Conservation (phyloP, 2,888 invertebrate genomes). For the Leucozona laternaria region DNA sequence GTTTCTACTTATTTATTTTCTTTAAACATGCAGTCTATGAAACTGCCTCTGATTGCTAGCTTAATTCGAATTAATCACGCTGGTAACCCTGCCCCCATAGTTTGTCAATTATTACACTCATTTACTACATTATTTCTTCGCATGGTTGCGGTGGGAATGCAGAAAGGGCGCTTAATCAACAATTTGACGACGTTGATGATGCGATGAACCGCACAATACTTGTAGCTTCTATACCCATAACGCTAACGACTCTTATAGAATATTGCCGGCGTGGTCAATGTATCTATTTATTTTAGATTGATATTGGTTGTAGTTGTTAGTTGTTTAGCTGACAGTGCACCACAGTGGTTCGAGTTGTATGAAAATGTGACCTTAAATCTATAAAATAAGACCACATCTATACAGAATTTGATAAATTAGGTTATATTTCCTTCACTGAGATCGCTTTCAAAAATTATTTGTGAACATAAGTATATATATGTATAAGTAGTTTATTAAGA, state of each 20-base stretch:
- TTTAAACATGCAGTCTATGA: neutral
- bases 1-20: no score
- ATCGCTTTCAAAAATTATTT: no score
- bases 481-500: no score
- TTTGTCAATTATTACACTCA: constrained; percentile 44
- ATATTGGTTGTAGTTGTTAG: constrained; percentile 35
- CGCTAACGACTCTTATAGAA: constrained; percentile 5
- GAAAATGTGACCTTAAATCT: neutral
- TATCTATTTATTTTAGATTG: constrained; percentile 52
- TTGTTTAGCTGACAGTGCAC: constrained; percentile 9
- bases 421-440: no score
- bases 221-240: constrained; percentile 19
- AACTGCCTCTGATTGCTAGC: neutral
- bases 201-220: constrained; percentile 43
- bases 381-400: no score
- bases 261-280: constrained; percentile 38
- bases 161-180: constrained; percentile 69
- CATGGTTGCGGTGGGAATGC: constrained; percentile 48
- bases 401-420: no score
- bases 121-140: constrained; percentile 57
- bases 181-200: constrained; percentile 35
- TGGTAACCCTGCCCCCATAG: constrained; percentile 35
- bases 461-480: no score
- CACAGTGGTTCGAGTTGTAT: constrained; percentile 8
- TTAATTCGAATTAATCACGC: neutral